Percentiles rank a stretch among this genome's conserved stretches.
Conservation (phyloP, 2,797 vertebrate genomes). For the Crocidura indochinensis region DNA sequence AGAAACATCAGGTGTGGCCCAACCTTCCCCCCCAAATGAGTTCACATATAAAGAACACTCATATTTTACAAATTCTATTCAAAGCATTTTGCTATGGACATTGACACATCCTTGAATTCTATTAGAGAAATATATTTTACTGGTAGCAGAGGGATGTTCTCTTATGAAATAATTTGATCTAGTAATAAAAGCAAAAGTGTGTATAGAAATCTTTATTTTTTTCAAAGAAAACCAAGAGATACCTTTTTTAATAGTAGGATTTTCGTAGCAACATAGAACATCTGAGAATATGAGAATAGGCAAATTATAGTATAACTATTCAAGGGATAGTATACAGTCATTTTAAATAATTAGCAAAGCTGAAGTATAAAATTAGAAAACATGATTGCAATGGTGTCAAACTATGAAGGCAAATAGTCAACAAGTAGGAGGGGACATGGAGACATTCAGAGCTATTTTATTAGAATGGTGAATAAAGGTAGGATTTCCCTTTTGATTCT, state of each 20-base stretch:
- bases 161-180: conserved; percentile 34
- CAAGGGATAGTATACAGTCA: not conserved
- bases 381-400: not conserved
- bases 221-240: not conserved
- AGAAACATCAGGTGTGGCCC: too few relatives aligned
- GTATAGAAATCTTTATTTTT: not conserved
- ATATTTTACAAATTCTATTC: not conserved
- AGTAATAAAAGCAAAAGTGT: conserved; percentile 41
- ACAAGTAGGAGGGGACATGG: not conserved
- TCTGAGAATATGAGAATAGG: not conserved
- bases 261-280: conserved; percentile 43
- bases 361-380: conserved; percentile 18
- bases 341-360: conserved; percentile 54
- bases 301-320: not conserved
- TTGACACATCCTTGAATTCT: not conserved
- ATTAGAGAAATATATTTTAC: not conserved
- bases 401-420: conserved; percentile 37
- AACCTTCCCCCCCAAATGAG: not conserved
- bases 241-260: conserved; percentile 38
- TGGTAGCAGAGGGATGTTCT: conserved; percentile 31
- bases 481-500: not conserved
- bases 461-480: not conserved
- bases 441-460: conserved; percentile 29
- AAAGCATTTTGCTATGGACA: not conserved
- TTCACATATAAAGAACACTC: not conserved